Conservation (phyloP, 1,140 invertebrate species). For the Bathynomus jamesi region DNA sequence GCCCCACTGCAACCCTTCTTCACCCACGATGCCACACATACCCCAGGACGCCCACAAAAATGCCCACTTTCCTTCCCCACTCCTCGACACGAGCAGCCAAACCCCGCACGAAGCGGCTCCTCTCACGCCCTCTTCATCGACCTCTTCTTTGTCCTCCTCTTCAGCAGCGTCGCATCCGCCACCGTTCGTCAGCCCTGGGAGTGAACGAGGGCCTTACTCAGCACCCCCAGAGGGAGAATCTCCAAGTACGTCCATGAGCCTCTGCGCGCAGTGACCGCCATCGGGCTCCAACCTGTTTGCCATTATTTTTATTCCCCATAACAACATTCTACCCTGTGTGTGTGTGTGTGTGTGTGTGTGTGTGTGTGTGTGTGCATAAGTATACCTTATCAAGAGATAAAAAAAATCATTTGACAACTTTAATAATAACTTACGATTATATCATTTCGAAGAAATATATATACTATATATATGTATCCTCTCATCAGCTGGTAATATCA, state of each 20-base stretch:
- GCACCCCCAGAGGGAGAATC: not conserved
- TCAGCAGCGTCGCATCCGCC: not conserved
- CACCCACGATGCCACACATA: not conserved
- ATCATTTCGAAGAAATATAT: too few relatives aligned
- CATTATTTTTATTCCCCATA: too few relatives aligned
- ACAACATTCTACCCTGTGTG: too few relatives aligned
- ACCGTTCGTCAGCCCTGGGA: not conserved
- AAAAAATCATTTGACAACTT: too few relatives aligned
- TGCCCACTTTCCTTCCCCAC: not conserved
- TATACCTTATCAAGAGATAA: too few relatives aligned
- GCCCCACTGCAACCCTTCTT: not conserved
- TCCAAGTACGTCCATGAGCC: not conserved
- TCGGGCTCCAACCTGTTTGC: too few relatives aligned
- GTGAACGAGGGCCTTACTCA: not conserved
- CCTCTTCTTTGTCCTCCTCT: not conserved
- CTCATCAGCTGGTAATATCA: too few relatives aligned
- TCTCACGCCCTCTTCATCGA: not conserved
- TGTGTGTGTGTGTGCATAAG: too few relatives aligned
- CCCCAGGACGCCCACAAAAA: not conserved
- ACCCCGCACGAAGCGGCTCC: not conserved
- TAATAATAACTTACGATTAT: too few relatives aligned
- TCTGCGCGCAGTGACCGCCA: too few relatives aligned
- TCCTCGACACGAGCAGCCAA: not conserved
- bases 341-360: too few relatives aligned
- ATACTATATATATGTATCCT: too few relatives aligned